A percentile compares a stretch with the other conserved stretches of the same genome.
Conservation (phyloP, 2,113 vertebrate genomes). For the Zosterops lateralis region DNA sequence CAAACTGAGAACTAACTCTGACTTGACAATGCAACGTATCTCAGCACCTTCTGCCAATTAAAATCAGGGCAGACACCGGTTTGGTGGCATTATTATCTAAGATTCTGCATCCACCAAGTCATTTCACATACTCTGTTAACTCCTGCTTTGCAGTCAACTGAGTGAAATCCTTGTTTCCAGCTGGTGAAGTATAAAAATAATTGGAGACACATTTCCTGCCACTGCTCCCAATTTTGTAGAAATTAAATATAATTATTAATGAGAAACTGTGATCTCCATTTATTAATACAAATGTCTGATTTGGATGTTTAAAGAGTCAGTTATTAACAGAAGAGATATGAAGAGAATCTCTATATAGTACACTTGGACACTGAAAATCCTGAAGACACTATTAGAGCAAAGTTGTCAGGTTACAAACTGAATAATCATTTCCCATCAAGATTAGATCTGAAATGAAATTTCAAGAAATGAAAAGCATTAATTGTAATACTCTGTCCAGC, state of each 20-base stretch:
- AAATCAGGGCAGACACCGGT: not conserved
- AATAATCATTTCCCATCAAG: not conserved
- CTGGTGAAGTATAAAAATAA: not conserved
- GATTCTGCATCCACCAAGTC: not conserved
- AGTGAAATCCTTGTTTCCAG: not conserved
- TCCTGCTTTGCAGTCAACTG: not conserved
- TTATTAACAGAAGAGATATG: not conserved
- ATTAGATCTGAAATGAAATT: not conserved
- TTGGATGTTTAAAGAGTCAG: not conserved
- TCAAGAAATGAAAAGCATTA: not conserved
- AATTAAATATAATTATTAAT: not conserved
- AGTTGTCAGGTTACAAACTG: not conserved
- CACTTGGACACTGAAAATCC: not conserved
- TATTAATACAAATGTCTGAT: not conserved
- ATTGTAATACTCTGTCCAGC: not conserved
- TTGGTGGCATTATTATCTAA: not conserved
- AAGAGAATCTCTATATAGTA: not conserved
- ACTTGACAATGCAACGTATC: not conserved
- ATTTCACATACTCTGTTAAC: not conserved
- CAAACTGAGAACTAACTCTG: not conserved
- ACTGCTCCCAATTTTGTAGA: not conserved
- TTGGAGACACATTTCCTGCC: not conserved
- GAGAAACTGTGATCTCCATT: not conserved
- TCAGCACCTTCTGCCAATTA: not conserved
- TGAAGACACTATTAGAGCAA: not conserved